Conservation (phyloP, 2,888 invertebrate species). For the Machimus atricapillus region DNA sequence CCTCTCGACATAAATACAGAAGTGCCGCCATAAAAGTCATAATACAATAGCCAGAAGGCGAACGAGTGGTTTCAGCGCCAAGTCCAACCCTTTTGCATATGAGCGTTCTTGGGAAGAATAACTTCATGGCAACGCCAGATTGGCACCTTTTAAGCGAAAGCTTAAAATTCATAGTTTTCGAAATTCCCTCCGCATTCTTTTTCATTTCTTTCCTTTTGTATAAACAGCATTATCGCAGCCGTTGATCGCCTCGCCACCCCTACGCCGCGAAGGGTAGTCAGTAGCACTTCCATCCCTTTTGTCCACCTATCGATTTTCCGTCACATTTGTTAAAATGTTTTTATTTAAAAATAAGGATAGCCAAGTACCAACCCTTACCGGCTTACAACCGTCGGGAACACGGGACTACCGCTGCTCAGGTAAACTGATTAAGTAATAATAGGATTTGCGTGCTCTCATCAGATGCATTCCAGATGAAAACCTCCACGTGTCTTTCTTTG, state of each 20-base stretch:
- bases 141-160: conserved; percentile 19
- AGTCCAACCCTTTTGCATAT: background rate
- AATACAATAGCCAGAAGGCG: background rate
- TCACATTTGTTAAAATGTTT: conserved; percentile 19
- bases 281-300: background rate
- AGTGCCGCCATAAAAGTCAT: background rate
- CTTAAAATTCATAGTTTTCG: conserved; percentile 21
- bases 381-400: background rate
- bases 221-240: background rate
- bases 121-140: conserved; percentile 1
- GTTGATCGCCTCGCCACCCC: background rate
- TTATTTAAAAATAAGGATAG: background rate
- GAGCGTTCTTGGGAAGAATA: conserved; percentile 5
- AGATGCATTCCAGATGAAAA: background rate
- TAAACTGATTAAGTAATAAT: conserved; percentile 13
- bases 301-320: conserved; percentile 23
- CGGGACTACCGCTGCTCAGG: background rate
- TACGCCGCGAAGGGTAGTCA: background rate
- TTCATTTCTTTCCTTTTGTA: background rate
- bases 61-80: background rate
- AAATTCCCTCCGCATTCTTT: background rate
- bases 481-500: background rate
- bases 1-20: conserved; percentile 7
- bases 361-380: background rate
- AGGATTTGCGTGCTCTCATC: background rate